Evolutionary conservation across 2,888 invertebrate species (phyloP).

Genomic region (Lacanobia wlatinum): DNA sequence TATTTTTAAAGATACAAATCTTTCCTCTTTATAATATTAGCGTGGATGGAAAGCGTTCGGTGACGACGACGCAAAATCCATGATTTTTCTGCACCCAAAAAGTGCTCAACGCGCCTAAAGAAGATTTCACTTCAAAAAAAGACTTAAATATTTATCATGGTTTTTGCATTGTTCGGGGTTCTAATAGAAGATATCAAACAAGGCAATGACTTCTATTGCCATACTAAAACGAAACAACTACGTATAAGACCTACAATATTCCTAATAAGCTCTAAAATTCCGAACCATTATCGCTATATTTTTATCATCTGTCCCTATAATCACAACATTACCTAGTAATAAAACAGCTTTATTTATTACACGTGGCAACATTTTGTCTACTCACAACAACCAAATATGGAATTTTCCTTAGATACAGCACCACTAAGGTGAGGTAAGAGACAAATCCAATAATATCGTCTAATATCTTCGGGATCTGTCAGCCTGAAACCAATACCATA

Average conservation of each 20-base stretch:
- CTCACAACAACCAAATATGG: not conserved
- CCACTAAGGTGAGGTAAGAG: constrained; percentile 1
- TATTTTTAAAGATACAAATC: no score
- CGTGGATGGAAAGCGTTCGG: no score
- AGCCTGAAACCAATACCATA: constrained; percentile 16
- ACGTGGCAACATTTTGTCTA: not conserved
- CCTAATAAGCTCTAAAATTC: not conserved
- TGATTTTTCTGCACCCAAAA: no score
- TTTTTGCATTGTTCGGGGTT: no score
- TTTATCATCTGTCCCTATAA: not conserved
- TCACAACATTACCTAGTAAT: not conserved
- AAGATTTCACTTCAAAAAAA: no score
- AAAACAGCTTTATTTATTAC: not conserved
- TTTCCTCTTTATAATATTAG: no score
- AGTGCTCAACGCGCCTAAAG: no score
- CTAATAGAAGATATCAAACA: no score
- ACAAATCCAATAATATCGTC: constrained; percentile 31
- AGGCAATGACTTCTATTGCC: no score
- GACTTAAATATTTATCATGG: no score
- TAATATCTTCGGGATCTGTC: constrained; percentile 20
- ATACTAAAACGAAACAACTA: no score
- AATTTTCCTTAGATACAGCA: constrained; percentile 2
- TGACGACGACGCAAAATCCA: no score
- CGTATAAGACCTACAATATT: not conserved
- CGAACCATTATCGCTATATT: not conserved